phyloP scores from a whole-genome alignment of 2,888 invertebrate species.

The Hyalella azteca region DNA sequence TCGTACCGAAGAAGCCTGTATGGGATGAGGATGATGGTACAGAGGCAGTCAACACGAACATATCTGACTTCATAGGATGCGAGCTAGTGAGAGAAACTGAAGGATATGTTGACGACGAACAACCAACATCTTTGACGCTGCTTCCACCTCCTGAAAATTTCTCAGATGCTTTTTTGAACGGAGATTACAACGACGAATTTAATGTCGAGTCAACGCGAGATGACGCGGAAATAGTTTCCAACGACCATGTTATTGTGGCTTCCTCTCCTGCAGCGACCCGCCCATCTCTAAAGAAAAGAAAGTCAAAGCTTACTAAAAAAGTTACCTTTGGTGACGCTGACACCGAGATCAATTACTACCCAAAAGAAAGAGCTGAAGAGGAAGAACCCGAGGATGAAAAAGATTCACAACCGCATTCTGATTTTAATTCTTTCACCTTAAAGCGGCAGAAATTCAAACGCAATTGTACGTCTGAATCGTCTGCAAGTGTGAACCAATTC shows the following conservation, averaged over 20 bases:
- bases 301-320: not conserved
- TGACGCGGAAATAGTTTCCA: not conserved
- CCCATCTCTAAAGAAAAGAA: not conserved
- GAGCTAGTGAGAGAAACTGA: not conserved
- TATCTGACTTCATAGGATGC: conserved; percentile 1
- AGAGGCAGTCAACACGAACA: not conserved
- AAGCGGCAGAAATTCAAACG: conserved; percentile 25
- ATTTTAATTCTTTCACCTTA: not conserved
- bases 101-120: not conserved
- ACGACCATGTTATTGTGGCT: not conserved
- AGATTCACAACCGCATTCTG: not conserved
- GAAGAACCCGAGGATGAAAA: conserved; percentile 18
- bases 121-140: not conserved
- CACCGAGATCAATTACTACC: conserved; percentile 14
- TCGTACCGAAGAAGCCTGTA: not conserved
- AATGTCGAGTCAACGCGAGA: not conserved
- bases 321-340: conserved; percentile 6
- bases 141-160: conserved; percentile 9
- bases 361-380: not conserved
- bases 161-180: not conserved
- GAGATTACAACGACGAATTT: not conserved
- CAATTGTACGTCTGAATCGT: not conserved
- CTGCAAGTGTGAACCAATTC: not conserved
- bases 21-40: conserved; percentile 1
- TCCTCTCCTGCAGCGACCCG: not conserved